Evolutionary conservation across 64 coral and sea anemone genomes (phyloP).

Genomic region (Hydrozoanthus tunicans): DNA sequence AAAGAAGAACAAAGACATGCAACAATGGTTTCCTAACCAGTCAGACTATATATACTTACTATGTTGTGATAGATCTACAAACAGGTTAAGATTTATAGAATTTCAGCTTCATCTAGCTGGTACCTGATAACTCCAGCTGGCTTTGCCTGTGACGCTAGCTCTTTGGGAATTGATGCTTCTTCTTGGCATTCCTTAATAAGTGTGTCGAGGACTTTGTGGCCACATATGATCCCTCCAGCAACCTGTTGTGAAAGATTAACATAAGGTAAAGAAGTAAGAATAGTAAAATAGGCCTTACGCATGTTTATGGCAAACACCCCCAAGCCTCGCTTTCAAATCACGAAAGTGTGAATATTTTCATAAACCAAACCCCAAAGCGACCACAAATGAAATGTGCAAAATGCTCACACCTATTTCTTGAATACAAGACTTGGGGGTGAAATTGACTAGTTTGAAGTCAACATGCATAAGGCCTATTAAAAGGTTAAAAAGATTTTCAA

Average conservation of each 20-base stretch:
- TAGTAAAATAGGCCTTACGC: background rate
- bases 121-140: slow-evolving; percentile 86
- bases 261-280: background rate
- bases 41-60: background rate
- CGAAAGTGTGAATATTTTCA: too few relatives aligned
- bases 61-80: too few relatives aligned
- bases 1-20: too few relatives aligned
- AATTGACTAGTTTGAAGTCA: too few relatives aligned
- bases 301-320: too few relatives aligned
- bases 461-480: too few relatives aligned
- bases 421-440: too few relatives aligned
- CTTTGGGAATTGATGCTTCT: slow-evolving; percentile 79
- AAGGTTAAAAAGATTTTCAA: too few relatives aligned
- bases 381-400: too few relatives aligned
- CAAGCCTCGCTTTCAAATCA: too few relatives aligned
- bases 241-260: slow-evolving; percentile 30
- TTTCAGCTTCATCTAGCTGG: background rate
- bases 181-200: slow-evolving; percentile 87
- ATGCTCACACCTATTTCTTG: too few relatives aligned
- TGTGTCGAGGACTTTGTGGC: slow-evolving; percentile 70
- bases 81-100: background rate
- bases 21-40: background rate
- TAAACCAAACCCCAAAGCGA: too few relatives aligned
- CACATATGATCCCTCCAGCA: slow-evolving; percentile 87
- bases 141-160: slow-evolving; percentile 63